phyloP scores from a whole-genome alignment of 2,797 vertebrate species.

The Diceros bicornis region DNA sequence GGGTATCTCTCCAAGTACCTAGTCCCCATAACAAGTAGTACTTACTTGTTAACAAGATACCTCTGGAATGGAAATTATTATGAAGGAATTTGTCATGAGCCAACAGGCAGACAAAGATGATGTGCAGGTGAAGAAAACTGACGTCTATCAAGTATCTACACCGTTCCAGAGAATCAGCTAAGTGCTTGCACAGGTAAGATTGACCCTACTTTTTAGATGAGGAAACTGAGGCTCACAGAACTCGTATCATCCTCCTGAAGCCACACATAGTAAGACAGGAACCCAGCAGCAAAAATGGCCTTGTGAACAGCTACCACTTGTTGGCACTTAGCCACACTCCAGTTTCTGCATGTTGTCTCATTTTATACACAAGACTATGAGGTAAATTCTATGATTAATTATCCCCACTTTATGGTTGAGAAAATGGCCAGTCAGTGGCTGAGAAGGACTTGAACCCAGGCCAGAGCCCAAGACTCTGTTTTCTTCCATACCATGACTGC shows the following conservation, averaged over 20 bases:
- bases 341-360: background rate
- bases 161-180: background rate
- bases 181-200: background rate
- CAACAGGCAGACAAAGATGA: background rate
- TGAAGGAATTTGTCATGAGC: background rate
- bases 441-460: conserved; percentile 5
- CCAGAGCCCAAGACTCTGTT: background rate
- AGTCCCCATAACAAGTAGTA: background rate
- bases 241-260: background rate
- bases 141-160: background rate
- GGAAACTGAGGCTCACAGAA: conserved; percentile 1
- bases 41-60: background rate
- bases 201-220: background rate
- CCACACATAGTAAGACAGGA: background rate
- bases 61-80: conserved; percentile 14
- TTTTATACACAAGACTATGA: background rate
- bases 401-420: background rate
- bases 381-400: background rate
- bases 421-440: background rate
- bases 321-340: background rate
- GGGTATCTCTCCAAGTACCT: background rate
- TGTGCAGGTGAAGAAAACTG: background rate
- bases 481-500: background rate
- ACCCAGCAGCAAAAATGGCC: background rate
- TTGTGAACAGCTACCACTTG: background rate